A percentile compares a stretch with the other conserved stretches of the same genome.
Conservation (phyloP, 2,797 vertebrate genomes). For the Scleropages formosus region DNA sequence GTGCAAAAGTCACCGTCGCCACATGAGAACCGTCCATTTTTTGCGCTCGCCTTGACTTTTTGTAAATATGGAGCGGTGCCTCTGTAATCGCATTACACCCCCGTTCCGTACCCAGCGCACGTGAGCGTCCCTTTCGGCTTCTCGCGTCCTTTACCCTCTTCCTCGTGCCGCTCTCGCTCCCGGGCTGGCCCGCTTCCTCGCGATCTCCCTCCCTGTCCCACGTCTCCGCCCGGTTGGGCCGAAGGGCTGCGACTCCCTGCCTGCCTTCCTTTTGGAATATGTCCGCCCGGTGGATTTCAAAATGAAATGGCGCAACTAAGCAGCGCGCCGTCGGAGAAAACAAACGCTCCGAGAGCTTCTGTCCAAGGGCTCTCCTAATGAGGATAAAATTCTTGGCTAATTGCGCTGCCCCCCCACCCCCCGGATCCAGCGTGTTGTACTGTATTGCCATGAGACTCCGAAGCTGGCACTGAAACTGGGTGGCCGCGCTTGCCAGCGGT, state of each 20-base stretch:
- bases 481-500: conserved; percentile 10
- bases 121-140: too few species aligned
- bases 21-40: too few species aligned
- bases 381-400: conserved; percentile 11
- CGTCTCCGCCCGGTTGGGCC: too few species aligned
- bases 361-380: conserved; percentile 22
- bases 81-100: too few species aligned
- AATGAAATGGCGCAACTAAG: conserved; percentile 23
- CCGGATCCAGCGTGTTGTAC: background rate
- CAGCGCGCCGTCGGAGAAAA: conserved; percentile 9
- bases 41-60: too few species aligned
- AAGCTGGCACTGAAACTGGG: background rate
- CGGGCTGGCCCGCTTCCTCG: too few species aligned
- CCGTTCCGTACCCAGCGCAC: too few species aligned
- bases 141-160: too few species aligned
- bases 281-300: background rate
- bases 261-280: background rate
- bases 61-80: too few species aligned
- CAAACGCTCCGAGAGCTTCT: conserved; percentile 15
- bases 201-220: too few species aligned
- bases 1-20: too few species aligned
- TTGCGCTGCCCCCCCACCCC: background rate
- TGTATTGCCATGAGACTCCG: background rate
- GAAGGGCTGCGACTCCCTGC: background rate
- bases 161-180: too few species aligned